Conservation (phyloP, 1,140 invertebrate species). For the Protaetia brevitarsis region DNA sequence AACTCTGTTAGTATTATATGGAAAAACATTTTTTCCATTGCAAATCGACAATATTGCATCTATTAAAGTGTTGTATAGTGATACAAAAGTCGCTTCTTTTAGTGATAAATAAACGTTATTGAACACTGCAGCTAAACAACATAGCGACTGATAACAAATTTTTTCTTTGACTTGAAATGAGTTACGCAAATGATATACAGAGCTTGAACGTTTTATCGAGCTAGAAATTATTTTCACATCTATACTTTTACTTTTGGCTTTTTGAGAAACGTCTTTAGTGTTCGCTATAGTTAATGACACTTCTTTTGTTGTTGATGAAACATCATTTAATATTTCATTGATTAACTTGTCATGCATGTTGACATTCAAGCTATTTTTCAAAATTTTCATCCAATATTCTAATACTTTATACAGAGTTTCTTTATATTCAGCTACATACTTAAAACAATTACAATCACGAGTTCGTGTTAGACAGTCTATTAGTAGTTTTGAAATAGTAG, state of each 20-base stretch:
- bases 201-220: not conserved
- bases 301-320: not conserved
- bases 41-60: not conserved
- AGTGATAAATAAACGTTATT: not conserved
- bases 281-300: not conserved
- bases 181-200: not conserved
- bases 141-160: not conserved
- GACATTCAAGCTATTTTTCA: not conserved
- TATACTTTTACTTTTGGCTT: not conserved
- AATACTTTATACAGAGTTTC: not conserved
- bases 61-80: not conserved
- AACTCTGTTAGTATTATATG: not conserved
- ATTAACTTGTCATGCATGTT: not conserved
- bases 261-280: not conserved
- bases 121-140: not conserved
- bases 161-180: not conserved
- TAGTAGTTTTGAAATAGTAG: not conserved
- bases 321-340: not conserved
- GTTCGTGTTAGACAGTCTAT: not conserved
- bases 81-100: not conserved
- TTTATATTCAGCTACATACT: not conserved
- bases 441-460: slow-evolving; percentile 1
- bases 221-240: not conserved
- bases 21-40: not conserved
- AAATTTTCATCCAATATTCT: not conserved